Evolutionary conservation across 2,888 invertebrate genomes (phyloP), one percentile per base, ranked within the genome.

Genomic region (Ferdinandea cuprea): DNA sequence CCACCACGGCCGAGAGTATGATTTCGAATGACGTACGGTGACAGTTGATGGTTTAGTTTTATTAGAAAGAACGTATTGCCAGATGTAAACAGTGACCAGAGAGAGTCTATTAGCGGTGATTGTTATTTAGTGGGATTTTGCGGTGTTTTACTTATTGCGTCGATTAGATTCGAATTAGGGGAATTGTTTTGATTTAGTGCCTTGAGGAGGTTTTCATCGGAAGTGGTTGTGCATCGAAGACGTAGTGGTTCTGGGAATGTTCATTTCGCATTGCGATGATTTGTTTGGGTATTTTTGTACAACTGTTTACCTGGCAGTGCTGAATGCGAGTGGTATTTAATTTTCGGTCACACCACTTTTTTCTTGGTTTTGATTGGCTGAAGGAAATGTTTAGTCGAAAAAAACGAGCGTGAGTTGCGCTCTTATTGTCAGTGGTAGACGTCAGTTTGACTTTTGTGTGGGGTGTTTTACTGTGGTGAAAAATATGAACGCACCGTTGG

Each of bases 41-140:
- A 83, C 83, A 83, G 72, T 72, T 78, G 78, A 7, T 73, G 72
- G 72, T 68, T 73, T 78, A 44, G 83, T 83, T 83, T 78, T 83
- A 83, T 83, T 83, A 63, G 30, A 73, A 66, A 44, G 83, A 28
- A 42, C 78, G 83, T 73, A 78, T 83, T 83, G 83, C 83, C 83
- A 83, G 83, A 73, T 78, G 78, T 52, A 44, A 77, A 68, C 59
- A 72, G 1, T 28, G 48, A 8, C 35, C 6, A 42, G 21, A 13
- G 32, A n/a, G 15, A 3, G 37, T 25, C 15, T 11, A 25, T 44
- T 15, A 2, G 9, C 15, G 44, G 35, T 32, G 40, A 13, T 11
- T 37, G 1, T 6, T 7, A 7, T 9, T 17, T 46, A 1, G 46
- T 58, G 40, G 48, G 19, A 15, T 46, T 17, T 19, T 21, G 11